These are phyloP conservation scores for Momotus momota DNA, from an alignment of 2,797 vertebrate species.

Conservation along the genomic window DNA sequence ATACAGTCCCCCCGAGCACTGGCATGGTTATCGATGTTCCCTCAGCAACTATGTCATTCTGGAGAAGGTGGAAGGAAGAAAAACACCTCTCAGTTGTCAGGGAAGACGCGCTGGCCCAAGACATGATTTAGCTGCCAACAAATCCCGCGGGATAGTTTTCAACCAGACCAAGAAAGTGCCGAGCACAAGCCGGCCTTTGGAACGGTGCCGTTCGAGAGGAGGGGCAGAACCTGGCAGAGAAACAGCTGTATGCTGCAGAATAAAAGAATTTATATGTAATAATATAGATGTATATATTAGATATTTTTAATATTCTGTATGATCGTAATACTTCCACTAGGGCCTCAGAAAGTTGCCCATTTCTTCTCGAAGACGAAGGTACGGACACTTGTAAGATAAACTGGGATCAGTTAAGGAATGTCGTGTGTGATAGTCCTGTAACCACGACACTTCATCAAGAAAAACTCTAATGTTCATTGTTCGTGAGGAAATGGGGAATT, in stretches of 20 bases:
- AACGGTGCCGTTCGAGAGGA: neutral
- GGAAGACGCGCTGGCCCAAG: neutral
- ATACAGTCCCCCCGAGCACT: conserved; percentile 38
- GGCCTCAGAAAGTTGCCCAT: neutral
- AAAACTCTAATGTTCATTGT: neutral
- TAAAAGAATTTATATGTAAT: neutral
- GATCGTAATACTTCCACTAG: neutral
- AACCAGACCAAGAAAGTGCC: neutral
- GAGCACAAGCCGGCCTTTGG: neutral
- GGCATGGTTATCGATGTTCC: neutral
- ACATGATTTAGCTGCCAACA: neutral
- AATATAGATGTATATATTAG: neutral
- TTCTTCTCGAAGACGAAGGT: neutral
- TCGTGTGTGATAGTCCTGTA: neutral
- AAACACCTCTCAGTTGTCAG: neutral
- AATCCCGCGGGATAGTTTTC: neutral
- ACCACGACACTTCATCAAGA: neutral
- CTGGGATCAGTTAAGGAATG: neutral
- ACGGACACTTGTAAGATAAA: neutral
- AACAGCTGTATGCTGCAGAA: neutral
- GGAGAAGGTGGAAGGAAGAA: conserved; percentile 24
- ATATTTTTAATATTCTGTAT: neutral
- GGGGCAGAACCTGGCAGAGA: neutral
- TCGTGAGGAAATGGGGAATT: neutral
- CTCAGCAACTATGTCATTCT: neutral